These are phyloP conservation scores for Gymnopithys bicolor DNA, from an alignment of 2,797 vertebrate species.

Conservation along the genomic window DNA sequence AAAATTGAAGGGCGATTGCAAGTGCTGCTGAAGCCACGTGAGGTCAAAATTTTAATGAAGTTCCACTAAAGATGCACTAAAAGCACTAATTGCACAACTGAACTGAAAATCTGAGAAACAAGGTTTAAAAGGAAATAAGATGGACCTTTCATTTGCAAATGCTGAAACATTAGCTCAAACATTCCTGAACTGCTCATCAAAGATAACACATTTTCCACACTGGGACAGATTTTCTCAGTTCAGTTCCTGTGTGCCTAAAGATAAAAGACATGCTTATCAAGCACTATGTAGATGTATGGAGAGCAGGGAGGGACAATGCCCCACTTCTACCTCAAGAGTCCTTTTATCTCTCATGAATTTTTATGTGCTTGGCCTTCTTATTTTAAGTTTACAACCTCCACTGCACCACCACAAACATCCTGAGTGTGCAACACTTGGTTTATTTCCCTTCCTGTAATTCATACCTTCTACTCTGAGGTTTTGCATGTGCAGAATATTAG, in stretches of 20 bases:
- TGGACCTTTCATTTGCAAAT: neutral
- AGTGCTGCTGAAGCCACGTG: neutral
- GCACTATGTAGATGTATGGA: neutral
- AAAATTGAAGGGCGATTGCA: neutral
- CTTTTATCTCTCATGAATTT: slow-evolving; percentile 33
- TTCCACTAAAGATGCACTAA: neutral
- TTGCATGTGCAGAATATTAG: neutral
- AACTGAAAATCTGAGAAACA: neutral
- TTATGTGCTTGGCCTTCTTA: neutral
- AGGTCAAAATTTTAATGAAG: slow-evolving; percentile 40
- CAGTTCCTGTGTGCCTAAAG: neutral
- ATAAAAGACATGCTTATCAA: neutral
- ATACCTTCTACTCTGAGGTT: neutral
- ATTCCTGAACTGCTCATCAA: neutral
- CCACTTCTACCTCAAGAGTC: neutral
- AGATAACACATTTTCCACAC: neutral
- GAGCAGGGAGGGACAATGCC: neutral
- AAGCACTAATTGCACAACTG: neutral
- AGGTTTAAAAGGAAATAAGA: neutral
- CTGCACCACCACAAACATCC: neutral
- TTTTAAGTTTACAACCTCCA: slow-evolving; percentile 8
- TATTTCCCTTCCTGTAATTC: slow-evolving; percentile 28
- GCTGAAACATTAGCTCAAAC: neutral
- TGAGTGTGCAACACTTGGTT: neutral
- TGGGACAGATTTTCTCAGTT: neutral